Evolutionary conservation across 2,797 vertebrate genomes (phyloP).

Genomic region (Coreius guichenoti): DNA sequence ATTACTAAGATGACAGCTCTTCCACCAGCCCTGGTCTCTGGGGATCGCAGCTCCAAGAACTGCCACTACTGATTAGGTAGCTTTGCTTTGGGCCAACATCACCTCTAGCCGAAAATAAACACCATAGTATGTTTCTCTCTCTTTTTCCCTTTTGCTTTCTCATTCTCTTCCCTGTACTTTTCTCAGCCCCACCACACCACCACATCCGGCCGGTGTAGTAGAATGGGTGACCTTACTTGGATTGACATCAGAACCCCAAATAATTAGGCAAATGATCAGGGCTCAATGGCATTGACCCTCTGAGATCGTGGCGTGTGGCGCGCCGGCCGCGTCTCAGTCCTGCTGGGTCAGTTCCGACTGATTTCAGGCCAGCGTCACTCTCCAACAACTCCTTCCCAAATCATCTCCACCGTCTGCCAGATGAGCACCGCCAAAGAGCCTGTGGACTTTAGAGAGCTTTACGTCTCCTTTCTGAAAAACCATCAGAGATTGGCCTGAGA

Average conservation of each 20-base stretch:
- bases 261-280: slow-evolving; percentile 58
- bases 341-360: slow-evolving; percentile 39
- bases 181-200: not conserved
- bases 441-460: slow-evolving; percentile 73
- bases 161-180: not conserved
- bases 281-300: slow-evolving; percentile 69
- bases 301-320: slow-evolving; percentile 75
- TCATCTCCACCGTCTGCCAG: slow-evolving; percentile 71
- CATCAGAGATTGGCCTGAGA: slow-evolving; percentile 75
- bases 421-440: slow-evolving; percentile 68
- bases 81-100: slow-evolving; percentile 64
- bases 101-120: slow-evolving; percentile 68
- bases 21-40: slow-evolving; percentile 66
- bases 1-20: slow-evolving; percentile 85
- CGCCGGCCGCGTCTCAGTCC: not conserved
- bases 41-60: slow-evolving; percentile 68
- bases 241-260: slow-evolving; percentile 68
- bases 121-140: slow-evolving; percentile 14
- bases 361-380: slow-evolving; percentile 72
- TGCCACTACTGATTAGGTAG: slow-evolving; percentile 78
- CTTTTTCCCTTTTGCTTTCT: slow-evolving; percentile 21
- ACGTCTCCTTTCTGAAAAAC: slow-evolving; percentile 72
- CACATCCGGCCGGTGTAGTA: not conserved
- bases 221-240: slow-evolving; percentile 17
- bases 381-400: slow-evolving; percentile 70